A percentile compares a stretch with the other conserved stretches of the same genome.
Evolutionary conservation across 2,113 vertebrate genomes (phyloP).

Genomic region (Callopanchax toddi): DNA sequence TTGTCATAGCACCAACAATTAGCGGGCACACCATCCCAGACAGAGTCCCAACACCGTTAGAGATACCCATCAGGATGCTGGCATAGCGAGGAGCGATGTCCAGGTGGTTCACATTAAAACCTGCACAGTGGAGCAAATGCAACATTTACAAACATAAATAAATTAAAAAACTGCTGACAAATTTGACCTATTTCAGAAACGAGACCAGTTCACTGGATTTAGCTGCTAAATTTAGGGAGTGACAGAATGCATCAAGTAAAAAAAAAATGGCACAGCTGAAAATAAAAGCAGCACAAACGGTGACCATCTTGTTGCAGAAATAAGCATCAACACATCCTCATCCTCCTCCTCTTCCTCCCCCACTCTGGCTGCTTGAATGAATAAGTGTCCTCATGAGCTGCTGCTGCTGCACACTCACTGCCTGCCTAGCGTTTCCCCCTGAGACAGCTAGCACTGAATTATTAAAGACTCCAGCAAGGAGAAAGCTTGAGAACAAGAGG

Average conservation of each 20-base stretch:
- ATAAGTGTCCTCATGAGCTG: slow-evolving; percentile 68
- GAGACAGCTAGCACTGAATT: slow-evolving; percentile 78
- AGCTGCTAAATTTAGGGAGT: neutral
- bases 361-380: slow-evolving; percentile 67
- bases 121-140: slow-evolving; percentile 68
- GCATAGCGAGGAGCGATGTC: slow-evolving; percentile 98
- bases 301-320: slow-evolving; percentile 55
- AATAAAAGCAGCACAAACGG: slow-evolving; percentile 41
- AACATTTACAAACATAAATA: neutral
- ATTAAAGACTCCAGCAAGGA: slow-evolving; percentile 74
- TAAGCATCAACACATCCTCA: slow-evolving; percentile 36
- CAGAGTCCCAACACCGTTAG: slow-evolving; percentile 96
- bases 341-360: slow-evolving; percentile 54
- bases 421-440: slow-evolving; percentile 67
- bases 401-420: slow-evolving; percentile 35
- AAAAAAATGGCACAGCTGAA: slow-evolving; percentile 17
- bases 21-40: slow-evolving; percentile 99
- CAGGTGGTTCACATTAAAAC: slow-evolving; percentile 98
- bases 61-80: slow-evolving; percentile 99
- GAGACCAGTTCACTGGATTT: neutral
- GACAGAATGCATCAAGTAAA: neutral
- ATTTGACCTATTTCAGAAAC: neutral
- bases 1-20: slow-evolving; percentile 98
- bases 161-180: neutral
- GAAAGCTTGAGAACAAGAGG: slow-evolving; percentile 66